Evolutionary conservation across 2,113 vertebrate species (phyloP).

Genomic region (Phalacrocorax carbo): DNA sequence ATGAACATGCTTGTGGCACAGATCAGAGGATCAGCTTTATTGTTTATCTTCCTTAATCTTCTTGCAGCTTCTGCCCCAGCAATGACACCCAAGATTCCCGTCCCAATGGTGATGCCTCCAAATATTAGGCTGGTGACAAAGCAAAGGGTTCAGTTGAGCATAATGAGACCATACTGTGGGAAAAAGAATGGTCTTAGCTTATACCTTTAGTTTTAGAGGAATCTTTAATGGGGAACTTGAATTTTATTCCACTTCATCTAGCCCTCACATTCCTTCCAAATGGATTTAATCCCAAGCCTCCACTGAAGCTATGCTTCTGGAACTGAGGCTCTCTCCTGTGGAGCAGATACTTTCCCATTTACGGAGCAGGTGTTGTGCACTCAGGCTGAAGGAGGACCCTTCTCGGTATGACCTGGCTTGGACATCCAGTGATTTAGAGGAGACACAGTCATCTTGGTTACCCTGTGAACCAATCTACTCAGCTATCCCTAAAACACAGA

Average conservation of each 20-base stretch:
- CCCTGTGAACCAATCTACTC: background rate
- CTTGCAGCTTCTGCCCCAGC: slow-evolving; percentile 78
- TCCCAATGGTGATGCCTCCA: slow-evolving; percentile 81
- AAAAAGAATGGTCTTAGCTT: background rate
- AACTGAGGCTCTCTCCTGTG: background rate
- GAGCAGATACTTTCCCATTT: background rate
- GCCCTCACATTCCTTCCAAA: background rate
- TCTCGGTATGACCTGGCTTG: background rate
- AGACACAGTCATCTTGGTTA: background rate
- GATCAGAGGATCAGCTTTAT: slow-evolving; percentile 85
- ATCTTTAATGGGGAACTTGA: background rate
- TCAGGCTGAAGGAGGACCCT: background rate
- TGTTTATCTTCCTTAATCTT: slow-evolving; percentile 74
- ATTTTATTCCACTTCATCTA: background rate
- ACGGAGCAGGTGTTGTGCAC: background rate
- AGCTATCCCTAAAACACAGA: slow-evolving; percentile 15
- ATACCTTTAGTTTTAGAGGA: background rate
- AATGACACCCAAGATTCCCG: slow-evolving; percentile 83
- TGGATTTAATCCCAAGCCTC: background rate
- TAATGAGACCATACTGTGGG: background rate
- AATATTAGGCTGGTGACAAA: slow-evolving; percentile 81
- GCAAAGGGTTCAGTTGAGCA: background rate
- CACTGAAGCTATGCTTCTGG: background rate
- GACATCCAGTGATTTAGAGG: background rate
- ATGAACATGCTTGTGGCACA: slow-evolving; percentile 86